Evolutionary conservation across 1,140 invertebrate genomes (phyloP).

Genomic region (Solen grandis): DNA sequence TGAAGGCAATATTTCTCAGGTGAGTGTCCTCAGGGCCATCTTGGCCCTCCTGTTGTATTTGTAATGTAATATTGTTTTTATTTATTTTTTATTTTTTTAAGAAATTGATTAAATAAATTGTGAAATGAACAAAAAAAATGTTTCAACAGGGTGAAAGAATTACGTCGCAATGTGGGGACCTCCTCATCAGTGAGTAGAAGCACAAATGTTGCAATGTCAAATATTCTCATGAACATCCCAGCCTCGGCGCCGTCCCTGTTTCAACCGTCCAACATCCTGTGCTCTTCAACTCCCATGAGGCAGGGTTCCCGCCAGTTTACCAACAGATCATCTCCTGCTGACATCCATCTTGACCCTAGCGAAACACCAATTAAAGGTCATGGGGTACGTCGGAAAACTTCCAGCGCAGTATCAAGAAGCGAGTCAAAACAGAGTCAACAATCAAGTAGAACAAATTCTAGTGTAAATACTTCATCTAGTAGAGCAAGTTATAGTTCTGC

Average conservation of each 20-base stretch:
- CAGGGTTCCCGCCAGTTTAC: conserved; percentile 54
- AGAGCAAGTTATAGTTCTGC: conserved; percentile 28
- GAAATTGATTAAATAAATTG: too few relatives aligned
- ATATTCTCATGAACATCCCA: conserved; percentile 75
- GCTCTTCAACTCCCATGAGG: conserved; percentile 78
- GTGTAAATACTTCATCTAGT: neutral
- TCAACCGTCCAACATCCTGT: conserved; percentile 77
- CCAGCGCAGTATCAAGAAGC: conserved; percentile 35
- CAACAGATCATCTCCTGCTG: conserved; percentile 51
- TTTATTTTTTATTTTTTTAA: conserved; percentile 40
- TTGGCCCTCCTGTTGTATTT: neutral
- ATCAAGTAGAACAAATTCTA: conserved; percentile 16
- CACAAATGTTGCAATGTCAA: conserved; percentile 57
- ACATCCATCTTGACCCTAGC: conserved; percentile 66
- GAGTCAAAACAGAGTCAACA: conserved; percentile 52
- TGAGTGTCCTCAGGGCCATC: neutral
- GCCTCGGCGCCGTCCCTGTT: conserved; percentile 74
- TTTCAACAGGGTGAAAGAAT: conserved; percentile 77
- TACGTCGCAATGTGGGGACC: conserved; percentile 54
- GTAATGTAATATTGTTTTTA: neutral
- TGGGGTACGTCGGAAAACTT: conserved; percentile 61
- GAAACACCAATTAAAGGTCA: conserved; percentile 77
- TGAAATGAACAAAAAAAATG: too few relatives aligned
- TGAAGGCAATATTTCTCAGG: too few relatives aligned
- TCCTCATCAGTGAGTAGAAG: conserved; percentile 13